phyloP scores from a whole-genome alignment of 30 jellyfish, hydroid and myxozoan genomes.

The Hydractinia echinata region DNA sequence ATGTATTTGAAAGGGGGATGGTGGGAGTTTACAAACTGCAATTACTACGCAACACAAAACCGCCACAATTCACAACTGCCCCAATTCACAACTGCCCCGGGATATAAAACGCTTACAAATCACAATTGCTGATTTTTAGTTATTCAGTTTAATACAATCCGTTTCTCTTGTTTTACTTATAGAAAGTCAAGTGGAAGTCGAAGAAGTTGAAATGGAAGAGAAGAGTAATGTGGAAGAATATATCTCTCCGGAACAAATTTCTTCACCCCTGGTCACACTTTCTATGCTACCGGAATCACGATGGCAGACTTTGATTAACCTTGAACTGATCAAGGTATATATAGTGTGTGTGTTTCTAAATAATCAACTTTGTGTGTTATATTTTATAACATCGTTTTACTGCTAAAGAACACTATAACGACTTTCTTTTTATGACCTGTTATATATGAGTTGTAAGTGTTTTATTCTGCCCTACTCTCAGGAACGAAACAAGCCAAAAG shows the following conservation, averaged over 20 bases:
- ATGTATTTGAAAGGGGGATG: no score
- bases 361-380: neutral
- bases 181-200: constrained; percentile 16
- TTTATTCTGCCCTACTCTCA: constrained; percentile 12
- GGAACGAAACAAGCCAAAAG: constrained; percentile 86
- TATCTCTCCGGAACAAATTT: constrained; percentile 71
- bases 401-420: no score
- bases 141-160: neutral
- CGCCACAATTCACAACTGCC: no score
- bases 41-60: no score
- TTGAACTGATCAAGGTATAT: constrained; percentile 80
- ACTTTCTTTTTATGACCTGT: neutral
- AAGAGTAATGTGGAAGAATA: constrained; percentile 4
- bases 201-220: constrained; percentile 18
- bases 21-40: no score
- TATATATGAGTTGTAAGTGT: neutral
- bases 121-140: neutral
- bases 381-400: neutral
- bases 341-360: neutral
- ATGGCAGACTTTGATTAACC: constrained; percentile 76
- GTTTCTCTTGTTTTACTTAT: neutral
- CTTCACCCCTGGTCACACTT: constrained; percentile 61
- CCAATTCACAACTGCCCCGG: no score
- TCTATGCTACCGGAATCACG: constrained; percentile 92
- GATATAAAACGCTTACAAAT: no score